Base-by-base conservation (phyloP, 64 coral and sea anemone species). In the Actinia tenebrosa region DNA sequence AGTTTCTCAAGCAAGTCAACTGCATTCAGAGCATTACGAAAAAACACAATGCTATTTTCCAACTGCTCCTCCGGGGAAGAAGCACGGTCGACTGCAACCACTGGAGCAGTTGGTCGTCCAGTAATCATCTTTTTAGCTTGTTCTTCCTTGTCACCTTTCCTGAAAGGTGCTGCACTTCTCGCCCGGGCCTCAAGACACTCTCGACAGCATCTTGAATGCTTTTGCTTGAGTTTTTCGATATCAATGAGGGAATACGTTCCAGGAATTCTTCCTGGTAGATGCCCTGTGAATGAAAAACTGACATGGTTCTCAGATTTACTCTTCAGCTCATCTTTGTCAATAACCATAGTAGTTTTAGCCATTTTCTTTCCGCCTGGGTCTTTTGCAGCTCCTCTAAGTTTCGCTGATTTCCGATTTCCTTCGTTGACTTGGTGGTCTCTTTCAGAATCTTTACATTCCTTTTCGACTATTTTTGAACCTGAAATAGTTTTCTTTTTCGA, bases 31-130 rank as follows among this genome's bases (percentile, higher is more conserved):
- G 89, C 89, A 10, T 44, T 86, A 3, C 56, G 71, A 26, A 91
- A 86, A 68, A 91, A 91, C 11, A 75, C 56, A 50, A 91, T 77
- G 11, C 89, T 77, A 78, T 50, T 86, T 60, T 80, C 78, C 7
- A 81, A 45, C 22, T 81, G 79, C 3, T 81, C 79, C 23, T 75
- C 69, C 1, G 69, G 42, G 2, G 69, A 75, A 30, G 14, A 16
- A 46, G 53, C 44, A 10, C 30, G 30, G 30, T 80, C 43, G 15
- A 13, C 16, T 1, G 30, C 30, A 18, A 16, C 50, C 50, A 19
- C 44, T 79, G 45, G 18, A 15, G 9, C 27, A 22, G 43, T 50
- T 81, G 44, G 8, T 44, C 53, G 53, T 16, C 3, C 13, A 7
- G 5, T 1, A 16, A 16, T 10, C 79, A 20, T 22, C 22, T 18